These are phyloP conservation scores for Eptatretus atami DNA, from an alignment of 2,797 vertebrate genomes.

Conservation along the genomic window DNA sequence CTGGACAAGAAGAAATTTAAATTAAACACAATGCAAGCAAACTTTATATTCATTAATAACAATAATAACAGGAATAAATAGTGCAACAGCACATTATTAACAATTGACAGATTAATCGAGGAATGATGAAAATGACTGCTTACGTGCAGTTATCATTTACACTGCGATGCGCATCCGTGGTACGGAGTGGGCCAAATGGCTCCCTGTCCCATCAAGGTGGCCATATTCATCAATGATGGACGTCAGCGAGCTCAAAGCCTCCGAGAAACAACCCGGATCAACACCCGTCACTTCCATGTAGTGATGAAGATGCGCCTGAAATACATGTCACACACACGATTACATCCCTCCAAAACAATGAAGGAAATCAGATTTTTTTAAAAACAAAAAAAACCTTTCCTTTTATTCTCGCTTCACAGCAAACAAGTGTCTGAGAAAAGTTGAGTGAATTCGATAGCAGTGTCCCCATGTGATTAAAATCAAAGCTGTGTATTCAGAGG, in stretches of 20 bases:
- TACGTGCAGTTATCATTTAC: conserved; percentile 10
- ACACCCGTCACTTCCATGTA: conserved; percentile 57
- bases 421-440: neutral
- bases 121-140: no score
- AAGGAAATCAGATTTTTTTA: neutral
- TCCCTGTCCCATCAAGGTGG: conserved; percentile 28
- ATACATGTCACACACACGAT: conserved; percentile 5
- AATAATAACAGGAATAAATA: neutral
- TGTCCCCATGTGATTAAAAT: neutral
- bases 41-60: neutral
- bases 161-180: conserved; percentile 30
- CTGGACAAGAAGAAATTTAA: neutral
- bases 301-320: conserved; percentile 71
- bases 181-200: conserved; percentile 15
- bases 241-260: conserved; percentile 34
- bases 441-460: no score
- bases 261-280: conserved; percentile 41
- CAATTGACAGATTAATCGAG: no score
- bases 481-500: neutral
- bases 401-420: neutral
- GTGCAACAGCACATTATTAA: neutral
- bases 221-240: conserved; percentile 49
- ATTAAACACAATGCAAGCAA: neutral
- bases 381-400: neutral
- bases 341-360: conserved; percentile 2